phyloP scores from a whole-genome alignment of 2,113 vertebrate species.

The Cavia aperea region DNA sequence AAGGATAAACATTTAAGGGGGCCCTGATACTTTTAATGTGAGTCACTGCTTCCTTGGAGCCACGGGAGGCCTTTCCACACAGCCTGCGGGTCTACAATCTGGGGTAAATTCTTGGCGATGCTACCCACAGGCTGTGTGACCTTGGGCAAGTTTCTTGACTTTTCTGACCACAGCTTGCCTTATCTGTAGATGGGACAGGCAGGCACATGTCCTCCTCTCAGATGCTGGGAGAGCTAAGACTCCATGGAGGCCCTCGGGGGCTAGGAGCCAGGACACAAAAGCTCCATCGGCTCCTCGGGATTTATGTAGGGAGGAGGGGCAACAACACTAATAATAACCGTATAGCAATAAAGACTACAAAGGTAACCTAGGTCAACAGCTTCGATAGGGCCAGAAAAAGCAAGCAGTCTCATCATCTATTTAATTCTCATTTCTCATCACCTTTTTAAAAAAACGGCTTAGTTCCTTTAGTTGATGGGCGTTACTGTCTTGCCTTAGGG shows the following conservation, averaged over 20 bases:
- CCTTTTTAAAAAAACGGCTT: neutral
- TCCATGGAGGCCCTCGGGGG: too few relatives aligned
- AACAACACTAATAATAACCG: neutral
- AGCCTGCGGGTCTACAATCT: neutral
- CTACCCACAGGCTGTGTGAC: neutral
- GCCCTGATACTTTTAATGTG: neutral
- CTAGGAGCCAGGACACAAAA: neutral
- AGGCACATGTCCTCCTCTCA: accelerated
- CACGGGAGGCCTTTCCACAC: neutral
- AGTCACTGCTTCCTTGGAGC: neutral
- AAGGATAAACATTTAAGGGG: neutral
- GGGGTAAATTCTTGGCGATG: neutral
- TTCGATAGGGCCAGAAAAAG: neutral
- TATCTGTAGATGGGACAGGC: neutral
- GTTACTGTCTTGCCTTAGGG: neutral
- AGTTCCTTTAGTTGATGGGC: neutral
- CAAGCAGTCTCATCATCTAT: neutral
- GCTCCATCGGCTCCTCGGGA: accelerated
- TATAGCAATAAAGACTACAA: neutral
- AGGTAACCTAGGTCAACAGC: neutral
- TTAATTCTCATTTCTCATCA: neutral
- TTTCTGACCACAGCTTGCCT: neutral
- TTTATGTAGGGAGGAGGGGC: neutral
- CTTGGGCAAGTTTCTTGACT: neutral
- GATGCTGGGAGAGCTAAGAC: neutral